These are phyloP conservation scores for Augochlorella aurata DNA, from an alignment of 2,888 invertebrate species.

Conservation along the genomic window DNA sequence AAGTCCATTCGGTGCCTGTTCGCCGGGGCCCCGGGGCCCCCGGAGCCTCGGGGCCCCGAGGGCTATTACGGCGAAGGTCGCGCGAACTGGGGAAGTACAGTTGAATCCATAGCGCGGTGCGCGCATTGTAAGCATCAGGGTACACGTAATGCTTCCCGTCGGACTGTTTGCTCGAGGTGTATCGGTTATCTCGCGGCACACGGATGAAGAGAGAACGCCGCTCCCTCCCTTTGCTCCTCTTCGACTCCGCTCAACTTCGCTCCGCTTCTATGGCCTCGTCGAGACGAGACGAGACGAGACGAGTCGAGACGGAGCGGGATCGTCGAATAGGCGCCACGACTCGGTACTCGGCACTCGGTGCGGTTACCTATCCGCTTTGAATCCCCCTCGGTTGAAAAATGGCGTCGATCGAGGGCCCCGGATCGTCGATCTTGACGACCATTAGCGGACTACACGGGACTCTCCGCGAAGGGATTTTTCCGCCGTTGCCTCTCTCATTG, in stretches of 20 bases:
- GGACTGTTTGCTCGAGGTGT: slow-evolving; percentile 53
- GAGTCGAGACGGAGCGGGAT: slow-evolving; percentile 1
- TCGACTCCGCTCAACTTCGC: background rate
- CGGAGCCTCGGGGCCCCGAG: background rate
- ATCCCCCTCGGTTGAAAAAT: slow-evolving; percentile 49
- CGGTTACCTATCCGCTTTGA: slow-evolving; percentile 49
- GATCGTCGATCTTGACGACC: slow-evolving; percentile 69
- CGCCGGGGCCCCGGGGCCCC: background rate
- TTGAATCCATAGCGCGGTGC: slow-evolving; percentile 42
- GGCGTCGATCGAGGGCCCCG: slow-evolving; percentile 53
- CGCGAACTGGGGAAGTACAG: slow-evolving; percentile 48
- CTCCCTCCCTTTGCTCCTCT: background rate
- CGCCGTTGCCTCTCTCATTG: slow-evolving; percentile 3
- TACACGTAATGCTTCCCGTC: slow-evolving; percentile 62
- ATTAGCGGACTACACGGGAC: slow-evolving; percentile 63
- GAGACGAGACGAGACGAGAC: background rate
- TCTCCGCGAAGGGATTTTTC: slow-evolving; percentile 52
- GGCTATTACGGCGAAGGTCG: slow-evolving; percentile 47
- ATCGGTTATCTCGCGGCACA: slow-evolving; percentile 54
- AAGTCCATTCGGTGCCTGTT: slow-evolving; percentile 3
- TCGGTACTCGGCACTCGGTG: slow-evolving; percentile 42
- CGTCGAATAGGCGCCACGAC: slow-evolving; percentile 55
- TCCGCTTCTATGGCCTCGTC: background rate
- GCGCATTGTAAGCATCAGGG: slow-evolving; percentile 63
- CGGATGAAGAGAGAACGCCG: slow-evolving; percentile 22